Base-by-base conservation (phyloP, 2,888 invertebrate genomes). In the Hemicrepidius hirtus region DNA sequence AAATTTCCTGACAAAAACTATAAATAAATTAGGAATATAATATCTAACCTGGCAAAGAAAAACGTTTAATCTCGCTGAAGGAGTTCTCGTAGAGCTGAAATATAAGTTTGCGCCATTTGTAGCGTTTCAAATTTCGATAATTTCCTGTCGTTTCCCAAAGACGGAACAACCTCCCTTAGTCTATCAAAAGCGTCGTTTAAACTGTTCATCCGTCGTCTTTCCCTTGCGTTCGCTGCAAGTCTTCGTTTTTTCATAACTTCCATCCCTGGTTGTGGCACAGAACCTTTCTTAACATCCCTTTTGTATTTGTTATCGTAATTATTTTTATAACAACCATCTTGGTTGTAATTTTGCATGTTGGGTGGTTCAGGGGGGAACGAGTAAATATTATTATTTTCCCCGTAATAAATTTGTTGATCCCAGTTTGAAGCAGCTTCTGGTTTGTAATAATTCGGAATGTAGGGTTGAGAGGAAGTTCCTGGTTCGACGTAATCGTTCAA, bases 81-180 rank as follows among this genome's bases (percentile, higher is more conserved):
- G 16, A 93, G 85, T 79, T 93, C 93, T 78, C 91, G 89, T 18
- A 94, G 85, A 1, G 93, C 92, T 0, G 90, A 86, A 67, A 94
- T 94, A 82, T 94, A 94, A 1, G 91, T 92, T 82, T 93, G 93
- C 0, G 94, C 94, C 93, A 94, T 93, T 85, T 93, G 93, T 46
- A 94, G 85, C 40, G 93, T 94, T 85, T 94, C 94, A 81, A 91
- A 93, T 84, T 94, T 94, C 73, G 92, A 93, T 73, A 93, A 86
- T 84, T 93, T 92, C 80, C 92, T 88, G 81, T 93, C 92, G 78
- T 91, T 91, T 2, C 92, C 92, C 44, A 93, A 86, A 3, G 91
- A 91, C 0, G 94, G 93, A 41, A 94, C 91, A 7, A 93, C 93
- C 77, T 91, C 91, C 62, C 93, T 84, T 6, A 93, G 87, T 76